Conservation (phyloP, 1,140 invertebrate genomes). For the Penaeus vannamei region DNA sequence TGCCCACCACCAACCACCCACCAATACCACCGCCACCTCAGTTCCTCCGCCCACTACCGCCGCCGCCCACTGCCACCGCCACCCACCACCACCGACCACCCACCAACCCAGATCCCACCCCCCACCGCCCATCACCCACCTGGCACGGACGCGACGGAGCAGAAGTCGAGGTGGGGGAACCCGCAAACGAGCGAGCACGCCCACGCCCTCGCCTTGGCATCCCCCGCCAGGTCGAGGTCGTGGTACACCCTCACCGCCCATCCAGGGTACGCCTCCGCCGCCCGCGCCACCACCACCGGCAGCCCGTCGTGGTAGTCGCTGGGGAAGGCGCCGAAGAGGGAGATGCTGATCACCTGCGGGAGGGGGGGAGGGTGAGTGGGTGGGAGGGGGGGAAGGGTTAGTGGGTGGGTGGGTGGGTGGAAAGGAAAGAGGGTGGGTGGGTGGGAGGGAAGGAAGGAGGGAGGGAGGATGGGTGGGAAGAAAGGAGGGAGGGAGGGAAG, state of each 20-base stretch:
- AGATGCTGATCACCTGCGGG: conserved; percentile 42
- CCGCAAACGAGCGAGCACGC: conserved; percentile 31
- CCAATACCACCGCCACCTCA: too few relatives aligned
- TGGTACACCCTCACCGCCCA: conserved; percentile 52
- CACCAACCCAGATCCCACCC: too few relatives aligned
- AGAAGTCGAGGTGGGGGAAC: conserved; percentile 41
- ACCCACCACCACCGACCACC: too few relatives aligned
- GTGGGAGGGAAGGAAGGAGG: neutral
- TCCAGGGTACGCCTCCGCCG: conserved; percentile 31
- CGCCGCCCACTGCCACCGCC: too few relatives aligned
- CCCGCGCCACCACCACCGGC: neutral
- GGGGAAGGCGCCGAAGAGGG: conserved; percentile 53
- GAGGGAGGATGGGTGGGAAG: neutral
- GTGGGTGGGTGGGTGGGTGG: neutral
- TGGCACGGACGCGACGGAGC: conserved; percentile 13
- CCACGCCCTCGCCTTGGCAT: neutral
- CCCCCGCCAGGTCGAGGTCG: conserved; percentile 33
- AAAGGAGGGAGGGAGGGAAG: neutral
- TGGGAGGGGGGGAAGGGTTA: neutral
- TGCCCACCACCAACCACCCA: too few relatives aligned
- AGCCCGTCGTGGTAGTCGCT: conserved; percentile 40
- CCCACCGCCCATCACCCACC: neutral
- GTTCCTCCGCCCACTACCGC: too few relatives aligned
- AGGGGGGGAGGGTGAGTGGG: too few relatives aligned
- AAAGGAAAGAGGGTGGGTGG: neutral